Percentiles rank a stretch among this genome's conserved stretches.
phyloP scores from a whole-genome alignment of 2,888 invertebrate species.

The Ellobium chinense region DNA sequence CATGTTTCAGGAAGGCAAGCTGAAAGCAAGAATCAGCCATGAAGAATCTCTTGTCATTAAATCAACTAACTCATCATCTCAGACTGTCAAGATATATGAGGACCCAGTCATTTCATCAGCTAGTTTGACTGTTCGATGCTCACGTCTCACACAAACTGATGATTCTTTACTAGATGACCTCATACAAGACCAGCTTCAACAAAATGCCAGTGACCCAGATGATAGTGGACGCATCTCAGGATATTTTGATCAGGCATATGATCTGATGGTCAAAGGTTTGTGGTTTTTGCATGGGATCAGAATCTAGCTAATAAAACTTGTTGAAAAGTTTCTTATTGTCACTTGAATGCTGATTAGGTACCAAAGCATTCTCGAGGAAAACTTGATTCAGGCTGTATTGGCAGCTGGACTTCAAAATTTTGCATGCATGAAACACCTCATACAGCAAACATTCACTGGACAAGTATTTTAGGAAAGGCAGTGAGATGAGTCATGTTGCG shows the following conservation, averaged over 20 bases:
- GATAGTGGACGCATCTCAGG: constrained; percentile 36
- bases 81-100: constrained; percentile 6
- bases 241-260: constrained; percentile 32
- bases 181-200: not conserved
- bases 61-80: not conserved
- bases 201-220: not conserved
- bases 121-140: not conserved
- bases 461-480: too few relatives aligned
- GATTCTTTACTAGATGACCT: constrained; percentile 3
- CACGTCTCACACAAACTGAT: constrained; percentile 24
- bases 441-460: too few relatives aligned
- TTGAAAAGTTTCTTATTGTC: too few relatives aligned
- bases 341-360: too few relatives aligned
- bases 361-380: too few relatives aligned
- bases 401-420: too few relatives aligned
- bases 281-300: not conserved
- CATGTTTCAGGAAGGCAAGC: not conserved
- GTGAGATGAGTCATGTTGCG: too few relatives aligned
- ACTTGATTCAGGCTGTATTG: too few relatives aligned
- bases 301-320: too few relatives aligned
- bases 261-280: constrained; percentile 31
- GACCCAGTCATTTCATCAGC: not conserved
- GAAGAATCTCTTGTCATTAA: not conserved
- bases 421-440: too few relatives aligned
- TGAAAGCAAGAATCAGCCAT: not conserved